Evolutionary conservation across 1,140 invertebrate species (phyloP).

Genomic region (Apocrypta bakeri): DNA sequence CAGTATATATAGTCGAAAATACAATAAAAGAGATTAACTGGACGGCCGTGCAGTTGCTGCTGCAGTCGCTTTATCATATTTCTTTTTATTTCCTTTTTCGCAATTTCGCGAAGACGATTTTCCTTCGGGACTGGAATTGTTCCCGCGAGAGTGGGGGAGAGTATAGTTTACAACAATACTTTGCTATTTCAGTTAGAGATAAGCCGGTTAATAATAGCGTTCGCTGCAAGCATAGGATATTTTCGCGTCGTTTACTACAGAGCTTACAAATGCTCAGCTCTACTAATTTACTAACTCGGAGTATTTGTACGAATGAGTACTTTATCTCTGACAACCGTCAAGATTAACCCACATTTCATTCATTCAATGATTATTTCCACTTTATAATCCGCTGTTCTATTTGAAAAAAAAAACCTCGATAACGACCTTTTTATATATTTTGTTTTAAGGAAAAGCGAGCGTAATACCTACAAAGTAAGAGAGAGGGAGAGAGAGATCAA

Average conservation of each 20-base stretch:
- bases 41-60: not conserved
- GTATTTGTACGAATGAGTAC: not conserved
- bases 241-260: too few relatives aligned
- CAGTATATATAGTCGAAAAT: slow-evolving; percentile 28
- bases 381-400: not conserved
- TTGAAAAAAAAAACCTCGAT: not conserved
- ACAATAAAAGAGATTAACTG: slow-evolving; percentile 39
- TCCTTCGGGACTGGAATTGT: not conserved
- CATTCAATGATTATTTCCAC: not conserved
- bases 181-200: too few relatives aligned
- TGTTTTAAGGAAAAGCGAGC: not conserved
- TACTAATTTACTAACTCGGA: not conserved
- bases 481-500: not conserved
- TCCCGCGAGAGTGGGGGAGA: too few relatives aligned
- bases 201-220: too few relatives aligned
- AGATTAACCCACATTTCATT: not conserved
- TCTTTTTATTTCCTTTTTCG: not conserved
- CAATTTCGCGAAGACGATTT: not conserved
- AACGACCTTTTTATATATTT: slow-evolving; percentile 23
- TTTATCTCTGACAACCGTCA: not conserved
- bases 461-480: too few relatives aligned
- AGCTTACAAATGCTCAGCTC: too few relatives aligned
- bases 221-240: too few relatives aligned
- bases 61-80: not conserved
- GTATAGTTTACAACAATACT: too few relatives aligned